These are phyloP conservation scores for Thalassaphorura encarpata DNA, from an alignment of 1,140 invertebrate genomes.

Conservation along the genomic window DNA sequence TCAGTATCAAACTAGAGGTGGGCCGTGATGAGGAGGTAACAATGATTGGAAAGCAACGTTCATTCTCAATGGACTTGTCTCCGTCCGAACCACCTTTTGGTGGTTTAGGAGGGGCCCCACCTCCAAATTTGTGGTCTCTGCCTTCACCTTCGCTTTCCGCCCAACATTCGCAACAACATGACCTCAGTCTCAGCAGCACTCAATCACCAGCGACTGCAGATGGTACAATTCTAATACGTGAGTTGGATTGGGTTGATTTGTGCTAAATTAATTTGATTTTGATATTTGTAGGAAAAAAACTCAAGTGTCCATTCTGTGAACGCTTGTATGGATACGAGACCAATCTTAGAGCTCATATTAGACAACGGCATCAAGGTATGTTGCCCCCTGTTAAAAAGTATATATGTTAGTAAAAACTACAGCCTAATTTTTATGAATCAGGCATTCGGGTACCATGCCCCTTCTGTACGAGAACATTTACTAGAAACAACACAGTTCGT, in stretches of 20 bases:
- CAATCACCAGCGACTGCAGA: constrained; percentile 31
- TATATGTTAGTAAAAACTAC: neutral
- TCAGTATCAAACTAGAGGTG: constrained; percentile 33
- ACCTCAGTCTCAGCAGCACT: constrained; percentile 19
- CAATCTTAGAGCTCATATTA: constrained; percentile 76
- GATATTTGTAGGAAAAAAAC: constrained; percentile 58
- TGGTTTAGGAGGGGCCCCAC: constrained; percentile 19
- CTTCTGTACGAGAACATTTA: constrained; percentile 57
- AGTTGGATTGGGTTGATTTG: too few species aligned
- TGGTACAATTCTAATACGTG: too few species aligned
- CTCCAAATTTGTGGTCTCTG: constrained; percentile 28
- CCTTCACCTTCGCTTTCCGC: constrained; percentile 29
- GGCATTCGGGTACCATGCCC: constrained; percentile 31
- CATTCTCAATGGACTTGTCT: constrained; percentile 32
- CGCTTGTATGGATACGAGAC: constrained; percentile 86
- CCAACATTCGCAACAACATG: constrained; percentile 28
- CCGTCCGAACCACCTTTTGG: constrained; percentile 31
- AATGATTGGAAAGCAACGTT: constrained; percentile 29
- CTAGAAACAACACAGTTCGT: constrained; percentile 62
- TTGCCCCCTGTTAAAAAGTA: constrained; percentile 69
- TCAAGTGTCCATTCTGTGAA: constrained; percentile 84
- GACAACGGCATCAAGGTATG: constrained; percentile 80
- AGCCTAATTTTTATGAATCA: constrained; percentile 62
- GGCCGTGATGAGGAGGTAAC: constrained; percentile 26
- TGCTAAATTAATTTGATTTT: constrained; percentile 13